Base-by-base conservation (phyloP, 2,113 vertebrate genomes). In the Myiagra hebetior region DNA sequence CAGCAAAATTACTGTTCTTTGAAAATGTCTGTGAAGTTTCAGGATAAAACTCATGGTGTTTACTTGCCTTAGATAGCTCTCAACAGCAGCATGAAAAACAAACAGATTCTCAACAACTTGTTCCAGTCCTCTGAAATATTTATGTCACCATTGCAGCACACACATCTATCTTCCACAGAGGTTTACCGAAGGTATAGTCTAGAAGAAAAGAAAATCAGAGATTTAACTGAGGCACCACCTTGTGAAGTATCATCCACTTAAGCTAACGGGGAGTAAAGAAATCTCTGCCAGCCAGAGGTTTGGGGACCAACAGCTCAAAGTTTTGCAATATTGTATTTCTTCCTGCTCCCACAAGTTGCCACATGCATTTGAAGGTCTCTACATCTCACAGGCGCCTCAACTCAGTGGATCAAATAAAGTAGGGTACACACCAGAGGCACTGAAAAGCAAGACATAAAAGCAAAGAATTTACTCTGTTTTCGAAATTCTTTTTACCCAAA, bases 101-200 rank as follows among this genome's bases (percentile, higher is more conserved):
- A 91, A 95, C 35, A 95, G 91, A 72, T 73, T 91, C 91, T 93
- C 77, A 60, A 96, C 53, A 94, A 90, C 75, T 96, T 87, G 90
- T 87, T 95, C 90, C 97, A 96, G 95, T 89, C 91, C 96, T 95
- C 91, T 95, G 93, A 94, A 93, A 83, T 72, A 85, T 94, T 98
- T 98, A 98, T 98, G 98, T 98, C 97, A 98, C 98, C 98, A 98
- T 98, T 93, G 98, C 98, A 98, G 97, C 98, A 80, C 93, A 91
- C 94, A 50, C 94, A 93, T 95, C 44, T 79, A 27, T 87, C 94
- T 95, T 93, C 96, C 95, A 91, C 89, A 89, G 94, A 94, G 92
- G 76, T 92, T 96, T 91, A 97, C 65, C 57, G 91, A 95, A 95
- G 96, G 93, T 81, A 80, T 2, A 81, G 53, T 65, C 98, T 98